phyloP scores from a whole-genome alignment of 2,113 vertebrate species.

The Felis catus region F.catus_Fca126_mat1.0 CM031420.1:15910001-15910500 shows the following conservation, averaged over 20 bases:
- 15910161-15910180: not conserved
- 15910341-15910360: not conserved
- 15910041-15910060: slow-evolving; percentile 59
- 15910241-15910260: not conserved
- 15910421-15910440: not conserved
- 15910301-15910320: not conserved
- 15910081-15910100: slow-evolving; percentile 66
- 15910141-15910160: not conserved
- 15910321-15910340: not conserved
- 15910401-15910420: not conserved
- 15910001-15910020: not conserved
- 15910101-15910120: slow-evolving; percentile 60
- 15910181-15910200: not conserved
- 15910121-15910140: slow-evolving; percentile 36
- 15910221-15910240: not conserved
- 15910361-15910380: not conserved
- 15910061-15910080: slow-evolving; percentile 52
- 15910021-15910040: slow-evolving; percentile 30
- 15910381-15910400: not conserved
- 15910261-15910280: not conserved
- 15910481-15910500: not conserved
- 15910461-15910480: not conserved
- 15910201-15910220: not conserved
- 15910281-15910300: not conserved
- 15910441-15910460: not conserved